Evolutionary conservation across 2,113 vertebrate species (phyloP), one percentile per base, ranked within the genome.

Genomic region (Sturnira hondurensis): DNA sequence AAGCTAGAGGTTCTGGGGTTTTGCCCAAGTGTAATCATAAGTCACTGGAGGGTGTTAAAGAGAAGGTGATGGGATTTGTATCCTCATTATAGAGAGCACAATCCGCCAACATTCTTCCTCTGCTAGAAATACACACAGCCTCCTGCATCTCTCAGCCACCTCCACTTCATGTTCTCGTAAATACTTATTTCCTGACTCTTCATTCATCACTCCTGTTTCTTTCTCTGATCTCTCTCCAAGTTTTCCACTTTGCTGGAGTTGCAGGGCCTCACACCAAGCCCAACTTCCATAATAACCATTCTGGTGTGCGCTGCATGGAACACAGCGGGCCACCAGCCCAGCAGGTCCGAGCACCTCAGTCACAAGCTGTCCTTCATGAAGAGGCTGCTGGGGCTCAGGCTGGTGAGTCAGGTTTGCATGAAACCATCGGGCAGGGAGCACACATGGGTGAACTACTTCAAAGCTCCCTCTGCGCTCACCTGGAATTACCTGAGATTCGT

Each of bases 201-300:
- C 71, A 54, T 76, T 90, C 65, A 73, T 68, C n/a, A 71, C 11
- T 83, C 73, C 43, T 76, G 20, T 52, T 94, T 52, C 19, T 84
- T 71, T 93, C 45, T 92, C 47, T 94, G 68, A 84, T 71, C 71
- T 94, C 41, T 81, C 22, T 92, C 67, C 68, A 89, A 83, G 26
- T 89, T 85, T 86, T 94, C 16, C 14, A 91, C 52, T 86, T 84
- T 47, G n/a, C 36, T 68, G n/a, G 61, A 89, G 33, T 58, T 50
- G 50, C 2, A 77, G 31, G 80, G 45, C 36, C 47, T 26, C 68
- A 73, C 33, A 73, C 11, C 20, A 36, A 38, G 91, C 41, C 15
- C 80, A 47, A 78, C 74, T 95, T 63, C 78, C 76, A 45, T 61
- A 92, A 82, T 65, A 61, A 95, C 89, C 47, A 91, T 63, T 65